These are phyloP conservation scores for Zoanthus sociatus DNA, from an alignment of 92 coral and sea anemone species.

Conservation along the genomic window DNA sequence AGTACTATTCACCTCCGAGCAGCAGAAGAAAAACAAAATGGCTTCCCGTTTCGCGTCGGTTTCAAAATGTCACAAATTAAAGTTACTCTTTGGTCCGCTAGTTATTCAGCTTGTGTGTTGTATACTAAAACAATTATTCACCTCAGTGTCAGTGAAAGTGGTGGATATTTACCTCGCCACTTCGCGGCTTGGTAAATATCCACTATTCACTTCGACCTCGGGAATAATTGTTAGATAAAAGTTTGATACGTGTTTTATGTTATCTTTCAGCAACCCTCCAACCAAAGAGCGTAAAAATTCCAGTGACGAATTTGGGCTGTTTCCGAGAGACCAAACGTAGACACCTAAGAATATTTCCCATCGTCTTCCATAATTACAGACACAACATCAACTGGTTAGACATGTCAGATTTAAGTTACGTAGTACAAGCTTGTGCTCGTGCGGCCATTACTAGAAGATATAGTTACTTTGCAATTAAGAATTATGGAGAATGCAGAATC, in stretches of 20 bases:
- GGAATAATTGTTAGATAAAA: too few species aligned
- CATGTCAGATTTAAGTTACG: constrained; percentile 71
- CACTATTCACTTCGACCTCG: too few species aligned
- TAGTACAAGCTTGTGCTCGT: constrained; percentile 77
- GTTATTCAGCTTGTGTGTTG: too few species aligned
- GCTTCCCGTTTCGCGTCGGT: too few species aligned
- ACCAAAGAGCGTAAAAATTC: background rate
- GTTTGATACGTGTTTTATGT: background rate
- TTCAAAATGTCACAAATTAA: too few species aligned
- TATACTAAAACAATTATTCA: too few species aligned
- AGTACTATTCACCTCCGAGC: too few species aligned
- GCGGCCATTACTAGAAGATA: constrained; percentile 63
- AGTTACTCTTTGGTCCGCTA: too few species aligned
- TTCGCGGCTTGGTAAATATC: too few species aligned
- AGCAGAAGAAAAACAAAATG: too few species aligned
- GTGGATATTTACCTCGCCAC: too few species aligned
- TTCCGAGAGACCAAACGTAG: constrained; percentile 40
- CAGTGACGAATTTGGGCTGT: constrained; percentile 68
- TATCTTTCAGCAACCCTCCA: constrained; percentile 10
- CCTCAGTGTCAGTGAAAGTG: too few species aligned
- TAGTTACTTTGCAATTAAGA: constrained; percentile 71
- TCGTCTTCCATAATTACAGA: constrained; percentile 68
- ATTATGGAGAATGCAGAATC: constrained; percentile 77
- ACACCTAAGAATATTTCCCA: constrained; percentile 50
- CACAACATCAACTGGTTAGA: constrained; percentile 60